Conservation (phyloP, 2,797 vertebrate species). For the Holocentrus rufus region DNA sequence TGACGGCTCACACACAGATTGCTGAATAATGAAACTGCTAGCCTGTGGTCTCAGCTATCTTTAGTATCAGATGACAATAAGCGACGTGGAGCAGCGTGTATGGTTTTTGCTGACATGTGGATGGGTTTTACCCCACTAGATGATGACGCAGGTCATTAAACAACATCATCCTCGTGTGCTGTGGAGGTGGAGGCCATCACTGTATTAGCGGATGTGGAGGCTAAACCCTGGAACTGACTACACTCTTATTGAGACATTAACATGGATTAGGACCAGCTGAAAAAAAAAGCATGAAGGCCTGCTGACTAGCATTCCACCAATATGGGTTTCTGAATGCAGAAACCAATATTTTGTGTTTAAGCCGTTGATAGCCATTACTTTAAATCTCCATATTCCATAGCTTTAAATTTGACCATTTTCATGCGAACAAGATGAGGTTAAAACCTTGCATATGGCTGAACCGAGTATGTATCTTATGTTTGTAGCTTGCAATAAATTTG, state of each 20-base stretch:
- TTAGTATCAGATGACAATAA: background rate
- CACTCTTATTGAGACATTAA: slow-evolving; percentile 47
- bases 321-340: too few relatives aligned
- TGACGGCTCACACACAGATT: background rate
- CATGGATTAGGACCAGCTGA: slow-evolving; percentile 44
- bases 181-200: slow-evolving; percentile 31
- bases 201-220: slow-evolving; percentile 19
- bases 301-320: background rate
- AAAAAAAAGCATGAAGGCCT: slow-evolving; percentile 8
- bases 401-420: too few relatives aligned
- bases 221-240: slow-evolving; percentile 31
- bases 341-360: too few relatives aligned
- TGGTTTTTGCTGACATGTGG: background rate
- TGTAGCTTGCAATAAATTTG: too few relatives aligned
- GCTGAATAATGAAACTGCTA: background rate
- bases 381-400: too few relatives aligned
- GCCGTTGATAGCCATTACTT: too few relatives aligned
- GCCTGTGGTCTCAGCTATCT: background rate
- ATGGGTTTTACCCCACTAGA: background rate
- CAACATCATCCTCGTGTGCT: slow-evolving; percentile 1
- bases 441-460: too few relatives aligned
- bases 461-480: too few relatives aligned
- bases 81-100: background rate
- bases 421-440: too few relatives aligned
- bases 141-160: background rate